Evolutionary conservation across 2,888 invertebrate species (phyloP).

Genomic region (Amblyteles armatorius): DNA sequence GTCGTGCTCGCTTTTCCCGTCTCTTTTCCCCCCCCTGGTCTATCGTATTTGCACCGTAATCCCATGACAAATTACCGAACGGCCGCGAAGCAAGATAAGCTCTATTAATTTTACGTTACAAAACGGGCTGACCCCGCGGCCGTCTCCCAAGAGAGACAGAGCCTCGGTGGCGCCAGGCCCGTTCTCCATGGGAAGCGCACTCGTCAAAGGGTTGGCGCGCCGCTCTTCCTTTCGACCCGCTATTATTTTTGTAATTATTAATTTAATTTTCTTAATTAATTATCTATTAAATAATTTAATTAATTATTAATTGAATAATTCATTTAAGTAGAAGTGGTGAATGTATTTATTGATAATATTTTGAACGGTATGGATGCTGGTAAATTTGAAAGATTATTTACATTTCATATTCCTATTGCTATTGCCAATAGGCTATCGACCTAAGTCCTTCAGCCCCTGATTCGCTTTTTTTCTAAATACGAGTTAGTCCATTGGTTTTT

Average conservation of each 20-base stretch:
- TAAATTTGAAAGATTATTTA: too few relatives aligned
- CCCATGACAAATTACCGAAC: constrained; percentile 83
- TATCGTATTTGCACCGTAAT: constrained; percentile 83
- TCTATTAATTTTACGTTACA: constrained; percentile 84
- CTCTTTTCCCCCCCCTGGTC: constrained; percentile 1
- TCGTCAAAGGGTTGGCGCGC: constrained; percentile 4
- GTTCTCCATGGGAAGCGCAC: background rate
- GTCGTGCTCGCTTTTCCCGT: constrained; percentile 41
- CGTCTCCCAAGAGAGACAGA: background rate
- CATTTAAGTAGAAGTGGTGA: too few relatives aligned
- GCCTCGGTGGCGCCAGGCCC: background rate
- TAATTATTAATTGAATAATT: too few relatives aligned
- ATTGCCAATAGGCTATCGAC: too few relatives aligned
- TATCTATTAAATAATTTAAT: too few relatives aligned
- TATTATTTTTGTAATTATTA: background rate
- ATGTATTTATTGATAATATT: too few relatives aligned
- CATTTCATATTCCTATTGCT: too few relatives aligned
- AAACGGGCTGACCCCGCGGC: constrained; percentile 67
- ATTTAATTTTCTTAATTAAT: background rate
- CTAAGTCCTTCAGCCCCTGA: too few relatives aligned
- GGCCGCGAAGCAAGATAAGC: constrained; percentile 79
- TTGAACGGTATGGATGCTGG: too few relatives aligned
- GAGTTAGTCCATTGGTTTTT: too few relatives aligned
- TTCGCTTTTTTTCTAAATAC: too few relatives aligned
- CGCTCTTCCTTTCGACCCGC: background rate